phyloP scores from a whole-genome alignment of 2,888 invertebrate genomes.

The Coelopa pilipes region DNA sequence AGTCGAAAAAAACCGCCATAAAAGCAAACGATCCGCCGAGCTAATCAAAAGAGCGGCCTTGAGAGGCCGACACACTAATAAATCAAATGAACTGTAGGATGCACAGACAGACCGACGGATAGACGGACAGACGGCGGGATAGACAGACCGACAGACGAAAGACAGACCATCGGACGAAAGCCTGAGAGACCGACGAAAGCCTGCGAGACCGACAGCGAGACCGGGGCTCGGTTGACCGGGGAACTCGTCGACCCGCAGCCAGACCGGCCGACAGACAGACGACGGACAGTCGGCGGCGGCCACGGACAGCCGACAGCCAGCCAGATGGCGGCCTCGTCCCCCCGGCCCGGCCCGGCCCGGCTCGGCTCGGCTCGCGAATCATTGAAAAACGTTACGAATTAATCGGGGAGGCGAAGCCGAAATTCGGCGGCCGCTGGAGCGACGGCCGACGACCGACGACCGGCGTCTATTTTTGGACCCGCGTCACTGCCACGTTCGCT shows the following conservation, averaged over 20 bases:
- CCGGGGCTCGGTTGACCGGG: no score
- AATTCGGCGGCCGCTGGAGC: no score
- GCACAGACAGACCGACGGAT: not conserved
- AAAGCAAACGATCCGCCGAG: constrained; percentile 28
- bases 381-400: not conserved
- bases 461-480: no score
- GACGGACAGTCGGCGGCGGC: not conserved
- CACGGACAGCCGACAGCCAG: not conserved
- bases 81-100: constrained; percentile 40
- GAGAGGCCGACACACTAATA: constrained; percentile 52
- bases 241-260: not conserved
- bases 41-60: constrained; percentile 43
- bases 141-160: constrained; percentile 13
- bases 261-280: not conserved
- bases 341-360: no score
- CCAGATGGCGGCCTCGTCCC: no score
- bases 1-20: not conserved
- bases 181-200: constrained; percentile 2
- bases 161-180: constrained; percentile 19
- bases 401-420: not conserved
- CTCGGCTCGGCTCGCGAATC: not conserved
- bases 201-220: not conserved
- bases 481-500: no score
- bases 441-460: no score
- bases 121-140: not conserved